Evolutionary conservation across 2,888 invertebrate species (phyloP), one percentile per base, ranked within the genome.

Genomic region (Leptopilina drosophilae): DNA sequence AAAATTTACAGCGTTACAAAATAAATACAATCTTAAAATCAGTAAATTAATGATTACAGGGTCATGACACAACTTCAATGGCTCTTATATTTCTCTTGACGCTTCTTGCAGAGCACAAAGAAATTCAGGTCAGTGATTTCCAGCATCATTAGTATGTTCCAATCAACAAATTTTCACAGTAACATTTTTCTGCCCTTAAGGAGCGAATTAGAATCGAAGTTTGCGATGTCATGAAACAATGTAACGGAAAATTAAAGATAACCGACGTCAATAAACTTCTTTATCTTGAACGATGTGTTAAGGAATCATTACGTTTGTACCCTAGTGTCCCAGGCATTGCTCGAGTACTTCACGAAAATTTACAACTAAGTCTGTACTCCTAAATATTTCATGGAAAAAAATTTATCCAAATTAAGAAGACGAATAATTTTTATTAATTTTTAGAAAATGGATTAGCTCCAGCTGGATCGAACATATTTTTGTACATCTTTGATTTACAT

Each of bases 401-500:
- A 56, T n/a, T 14, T 33, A 33, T 33, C 33, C 33, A 33, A 33
- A 33, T 42, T 49, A 5, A 5, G 33, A 0, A 12, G n/a, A 56
- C n/a, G 14, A 64, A 75, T 40, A 9, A 56, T 56, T 5, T 5
- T 12, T 3, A n/a, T 14, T 64, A 12, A 40, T 26, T 80, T 80
- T 11, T 62, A 93, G 93, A 91, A 83, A 90, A 92, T 62, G 92
- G 92, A 83, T 81, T 86, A 12, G 85, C 95, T 69, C 94, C 95
- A 0, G 90, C 91, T 62, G 92, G 92, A 8, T 90, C 92, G 0
- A 89, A 91, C 33, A 92, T 94, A 3, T 93, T 93, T 83, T 91
- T 95, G 14, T 93, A 93, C 62, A 93, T 94, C 14, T 94, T 91
- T 83, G 94, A 94, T 84, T 86, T 95, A 5, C 96, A 96, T 89